These are phyloP conservation scores for Peromyscus nudipes DNA, from an alignment of 2,797 vertebrate genomes.

Conservation along the genomic window DNA sequence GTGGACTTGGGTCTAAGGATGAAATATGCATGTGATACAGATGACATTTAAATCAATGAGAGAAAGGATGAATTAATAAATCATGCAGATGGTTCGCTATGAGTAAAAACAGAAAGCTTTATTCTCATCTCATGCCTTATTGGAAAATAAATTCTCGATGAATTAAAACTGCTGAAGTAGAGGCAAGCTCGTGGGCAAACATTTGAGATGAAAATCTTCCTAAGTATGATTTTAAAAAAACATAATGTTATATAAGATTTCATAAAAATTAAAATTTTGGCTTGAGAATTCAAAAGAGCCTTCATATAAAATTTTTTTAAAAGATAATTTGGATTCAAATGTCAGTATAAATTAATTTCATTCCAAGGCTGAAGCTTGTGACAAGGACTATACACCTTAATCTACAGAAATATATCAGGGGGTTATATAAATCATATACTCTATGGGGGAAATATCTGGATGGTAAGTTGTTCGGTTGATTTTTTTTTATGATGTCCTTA, in stretches of 20 bases:
- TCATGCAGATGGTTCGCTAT: background rate
- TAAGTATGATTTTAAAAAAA: background rate
- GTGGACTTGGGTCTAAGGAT: background rate
- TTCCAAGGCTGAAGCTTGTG: background rate
- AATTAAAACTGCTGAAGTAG: background rate
- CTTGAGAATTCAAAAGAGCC: background rate
- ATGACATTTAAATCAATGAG: conserved; percentile 33
- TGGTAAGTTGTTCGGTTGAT: background rate
- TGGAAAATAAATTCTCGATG: conserved; percentile 65
- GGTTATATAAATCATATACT: background rate
- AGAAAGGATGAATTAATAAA: conserved; percentile 62
- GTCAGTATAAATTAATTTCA: conserved; percentile 52
- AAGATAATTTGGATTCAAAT: conserved; percentile 1
- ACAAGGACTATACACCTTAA: background rate
- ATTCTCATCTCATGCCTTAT: background rate
- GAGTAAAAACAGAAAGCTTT: background rate
- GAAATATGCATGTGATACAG: conserved; percentile 58
- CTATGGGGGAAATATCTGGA: background rate
- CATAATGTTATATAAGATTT: background rate
- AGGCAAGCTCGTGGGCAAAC: background rate
- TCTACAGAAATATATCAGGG: background rate
- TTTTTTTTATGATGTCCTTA: background rate
- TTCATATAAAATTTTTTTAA: background rate
- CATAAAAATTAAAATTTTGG: background rate
- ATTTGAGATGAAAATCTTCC: conserved; percentile 13